Evolutionary conservation across 2,797 vertebrate species (phyloP).

Genomic region (Sitta carolinensis): DNA sequence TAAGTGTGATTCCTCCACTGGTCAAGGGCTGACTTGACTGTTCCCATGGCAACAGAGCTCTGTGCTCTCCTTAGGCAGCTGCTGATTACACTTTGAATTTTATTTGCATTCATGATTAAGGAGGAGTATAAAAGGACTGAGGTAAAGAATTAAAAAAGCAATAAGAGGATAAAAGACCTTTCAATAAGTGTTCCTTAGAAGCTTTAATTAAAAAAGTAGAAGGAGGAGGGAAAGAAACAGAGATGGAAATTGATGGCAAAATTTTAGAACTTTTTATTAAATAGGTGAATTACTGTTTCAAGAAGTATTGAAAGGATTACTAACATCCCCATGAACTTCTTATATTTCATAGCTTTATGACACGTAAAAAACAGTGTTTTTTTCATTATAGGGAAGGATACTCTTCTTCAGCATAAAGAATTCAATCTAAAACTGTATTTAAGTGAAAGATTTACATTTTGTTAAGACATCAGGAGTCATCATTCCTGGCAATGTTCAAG

Average conservation of each 20-base stretch:
- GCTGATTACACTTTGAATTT: conserved; percentile 79
- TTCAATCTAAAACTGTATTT: not conserved
- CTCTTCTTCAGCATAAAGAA: not conserved
- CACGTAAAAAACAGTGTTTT: not conserved
- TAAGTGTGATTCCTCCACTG: conserved; percentile 63
- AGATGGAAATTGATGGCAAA: not conserved
- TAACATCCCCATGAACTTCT: not conserved
- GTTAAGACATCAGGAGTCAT: not conserved
- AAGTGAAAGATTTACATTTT: not conserved
- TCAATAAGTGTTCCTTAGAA: conserved; percentile 72
- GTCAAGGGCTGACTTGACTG: conserved; percentile 74
- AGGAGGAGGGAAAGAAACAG: not conserved
- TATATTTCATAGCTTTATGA: not conserved
- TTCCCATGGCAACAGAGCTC: conserved; percentile 77
- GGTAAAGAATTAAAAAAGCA: conserved; percentile 72
- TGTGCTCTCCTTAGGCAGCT: conserved; percentile 69
- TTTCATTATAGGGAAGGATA: not conserved
- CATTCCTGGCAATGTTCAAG: not conserved
- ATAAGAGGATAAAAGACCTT: conserved; percentile 76
- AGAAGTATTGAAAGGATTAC: conserved; percentile 20
- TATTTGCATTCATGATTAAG: conserved; percentile 82
- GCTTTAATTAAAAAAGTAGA: conserved; percentile 74
- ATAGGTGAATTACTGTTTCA: conserved; percentile 17
- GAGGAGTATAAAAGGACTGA: conserved; percentile 71
- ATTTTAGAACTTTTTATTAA: conserved; percentile 66